Conservation (phyloP, 2,888 invertebrate species). For the Hirtodrosophila trivittata region DNA sequence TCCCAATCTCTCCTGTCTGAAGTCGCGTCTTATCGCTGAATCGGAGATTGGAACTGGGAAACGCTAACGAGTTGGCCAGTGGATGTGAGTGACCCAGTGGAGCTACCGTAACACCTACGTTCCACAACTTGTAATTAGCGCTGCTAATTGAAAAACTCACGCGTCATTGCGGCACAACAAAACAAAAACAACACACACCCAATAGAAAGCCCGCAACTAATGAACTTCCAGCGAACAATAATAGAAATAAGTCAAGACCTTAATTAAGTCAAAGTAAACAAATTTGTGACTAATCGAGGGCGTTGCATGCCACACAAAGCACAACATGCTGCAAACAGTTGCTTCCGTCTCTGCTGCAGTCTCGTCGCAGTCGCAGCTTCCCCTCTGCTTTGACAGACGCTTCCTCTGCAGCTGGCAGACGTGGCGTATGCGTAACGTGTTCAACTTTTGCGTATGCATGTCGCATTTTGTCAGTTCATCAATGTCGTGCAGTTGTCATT, state of each 20-base stretch:
- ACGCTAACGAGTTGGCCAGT: slow-evolving; percentile 33
- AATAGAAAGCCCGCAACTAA: not conserved
- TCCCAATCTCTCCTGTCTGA: slow-evolving; percentile 11
- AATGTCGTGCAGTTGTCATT: slow-evolving; percentile 62
- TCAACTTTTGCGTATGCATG: slow-evolving; percentile 53
- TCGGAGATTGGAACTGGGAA: slow-evolving; percentile 20
- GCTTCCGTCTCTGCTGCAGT: slow-evolving; percentile 31
- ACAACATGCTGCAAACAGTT: not conserved
- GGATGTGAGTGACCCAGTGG: slow-evolving; percentile 21
- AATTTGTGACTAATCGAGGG: slow-evolving; percentile 50
- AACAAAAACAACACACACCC: slow-evolving; percentile 9
- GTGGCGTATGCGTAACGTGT: slow-evolving; percentile 60
- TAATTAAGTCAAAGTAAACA: slow-evolving; percentile 54
- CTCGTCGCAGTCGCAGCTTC: not conserved
- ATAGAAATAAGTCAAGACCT: slow-evolving; percentile 45
- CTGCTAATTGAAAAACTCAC: slow-evolving; percentile 65
- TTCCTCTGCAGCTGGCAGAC: slow-evolving; percentile 2
- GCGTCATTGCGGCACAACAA: slow-evolving; percentile 34
- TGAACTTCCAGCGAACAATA: slow-evolving; percentile 18
- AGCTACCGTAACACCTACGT: slow-evolving; percentile 30
- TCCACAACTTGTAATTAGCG: slow-evolving; percentile 62
- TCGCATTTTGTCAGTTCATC: slow-evolving; percentile 52
- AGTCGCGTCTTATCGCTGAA: slow-evolving; percentile 1
- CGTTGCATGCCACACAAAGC: slow-evolving; percentile 48
- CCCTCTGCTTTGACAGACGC: not conserved